A percentile compares a stretch with the other conserved stretches of the same genome.
Conservation (phyloP, 2,797 vertebrate genomes). For the Hypotaenidia philippensis region DNA sequence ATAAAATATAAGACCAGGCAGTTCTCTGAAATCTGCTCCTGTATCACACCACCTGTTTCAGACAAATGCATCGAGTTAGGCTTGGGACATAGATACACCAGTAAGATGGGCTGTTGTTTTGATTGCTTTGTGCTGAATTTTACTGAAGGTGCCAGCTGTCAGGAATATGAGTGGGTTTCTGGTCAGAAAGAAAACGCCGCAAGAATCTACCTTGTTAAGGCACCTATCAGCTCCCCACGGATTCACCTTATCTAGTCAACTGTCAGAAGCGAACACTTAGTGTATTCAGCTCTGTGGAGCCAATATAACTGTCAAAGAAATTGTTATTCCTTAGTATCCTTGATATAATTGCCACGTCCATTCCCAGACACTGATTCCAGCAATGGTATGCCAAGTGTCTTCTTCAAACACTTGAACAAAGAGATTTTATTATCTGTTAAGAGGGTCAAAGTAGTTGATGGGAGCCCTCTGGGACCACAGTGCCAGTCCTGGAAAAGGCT, state of each 20-base stretch:
- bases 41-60: neutral
- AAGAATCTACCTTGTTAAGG: neutral
- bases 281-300: neutral
- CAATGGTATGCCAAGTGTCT: neutral
- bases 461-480: neutral
- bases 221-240: neutral
- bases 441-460: neutral
- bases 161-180: neutral
- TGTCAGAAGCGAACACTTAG: conserved; percentile 26
- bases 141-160: neutral
- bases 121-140: neutral
- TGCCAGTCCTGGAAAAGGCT: neutral
- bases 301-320: conserved; percentile 3
- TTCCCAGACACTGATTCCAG: neutral
- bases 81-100: neutral
- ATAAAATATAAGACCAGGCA: neutral
- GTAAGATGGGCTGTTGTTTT: neutral
- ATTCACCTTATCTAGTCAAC: neutral
- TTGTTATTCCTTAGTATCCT: neutral
- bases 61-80: neutral
- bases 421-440: neutral
- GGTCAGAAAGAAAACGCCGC: conserved; percentile 3
- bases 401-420: neutral
- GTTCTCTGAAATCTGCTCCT: neutral
- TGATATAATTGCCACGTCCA: neutral